phyloP scores from a whole-genome alignment of 2,113 vertebrate genomes.

The rat (Rattus norvegicus) region DNA sequence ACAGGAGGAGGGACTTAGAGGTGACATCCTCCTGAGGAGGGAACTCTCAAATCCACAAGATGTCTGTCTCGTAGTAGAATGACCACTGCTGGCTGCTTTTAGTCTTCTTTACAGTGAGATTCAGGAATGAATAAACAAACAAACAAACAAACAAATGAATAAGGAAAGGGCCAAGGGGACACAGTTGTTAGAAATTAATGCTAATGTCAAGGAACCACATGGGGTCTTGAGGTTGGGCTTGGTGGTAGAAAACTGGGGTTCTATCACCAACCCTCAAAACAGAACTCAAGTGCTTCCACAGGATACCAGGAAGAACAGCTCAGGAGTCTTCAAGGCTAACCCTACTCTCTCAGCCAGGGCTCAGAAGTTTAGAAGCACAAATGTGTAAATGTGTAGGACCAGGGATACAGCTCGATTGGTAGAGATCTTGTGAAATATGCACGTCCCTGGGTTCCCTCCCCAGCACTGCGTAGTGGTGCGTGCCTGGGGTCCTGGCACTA shows the following conservation, averaged over 20 bases:
- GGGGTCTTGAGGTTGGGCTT: no score
- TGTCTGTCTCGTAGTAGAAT: accelerated
- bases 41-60: neutral
- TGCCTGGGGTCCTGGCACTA: neutral
- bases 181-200: no score
- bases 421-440: neutral
- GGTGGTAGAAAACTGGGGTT: no score
- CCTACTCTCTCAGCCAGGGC: neutral
- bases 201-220: neutral
- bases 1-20: no score
- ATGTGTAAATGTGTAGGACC: no score
- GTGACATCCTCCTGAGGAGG: neutral
- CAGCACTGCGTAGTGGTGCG: neutral
- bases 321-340: no score
- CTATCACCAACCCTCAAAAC: neutral
- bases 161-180: no score
- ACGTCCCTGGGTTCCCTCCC: neutral
- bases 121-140: neutral
- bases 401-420: no score
- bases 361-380: neutral
- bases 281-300: neutral
- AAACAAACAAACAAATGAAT: neutral
- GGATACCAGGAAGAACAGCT: neutral
- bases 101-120: neutral
- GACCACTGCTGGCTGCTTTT: neutral